phyloP scores from a whole-genome alignment of 2,113 vertebrate species.

The Sarotherodon lohbergeri region DNA sequence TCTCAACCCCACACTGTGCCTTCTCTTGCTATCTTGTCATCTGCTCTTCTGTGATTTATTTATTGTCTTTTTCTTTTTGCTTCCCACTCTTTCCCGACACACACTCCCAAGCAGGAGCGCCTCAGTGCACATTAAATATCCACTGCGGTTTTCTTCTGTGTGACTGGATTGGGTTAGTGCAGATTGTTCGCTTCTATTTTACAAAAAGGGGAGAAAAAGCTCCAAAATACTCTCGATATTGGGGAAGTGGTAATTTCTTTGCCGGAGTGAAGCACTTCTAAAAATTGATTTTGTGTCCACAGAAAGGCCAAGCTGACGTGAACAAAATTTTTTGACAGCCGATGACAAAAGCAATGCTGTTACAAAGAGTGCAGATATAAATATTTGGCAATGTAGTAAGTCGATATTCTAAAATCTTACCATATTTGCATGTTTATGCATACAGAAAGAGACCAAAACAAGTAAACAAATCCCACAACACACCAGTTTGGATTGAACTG shows the following conservation, averaged over 20 bases:
- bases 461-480: background rate
- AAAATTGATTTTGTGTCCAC: conserved; percentile 1
- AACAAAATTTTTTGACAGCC: background rate
- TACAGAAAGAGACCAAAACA: background rate
- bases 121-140: background rate
- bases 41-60: conserved; percentile 20
- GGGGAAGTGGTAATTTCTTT: background rate
- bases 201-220: background rate
- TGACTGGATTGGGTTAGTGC: background rate
- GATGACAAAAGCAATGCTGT: background rate
- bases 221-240: background rate
- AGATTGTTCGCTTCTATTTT: background rate
- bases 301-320: background rate
- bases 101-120: background rate
- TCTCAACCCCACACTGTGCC: background rate
- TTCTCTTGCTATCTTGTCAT: conserved; percentile 5
- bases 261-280: background rate
- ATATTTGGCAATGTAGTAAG: background rate
- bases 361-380: background rate
- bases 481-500: background rate
- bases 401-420: background rate
- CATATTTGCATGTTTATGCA: background rate
- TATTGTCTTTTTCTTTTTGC: conserved; percentile 1
- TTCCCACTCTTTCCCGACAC: background rate
- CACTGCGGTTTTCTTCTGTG: background rate